Percentiles rank a stretch among this genome's conserved stretches.
Conservation (phyloP, 1,140 invertebrate species). For the Daktulosphaira vitifoliae region DNA sequence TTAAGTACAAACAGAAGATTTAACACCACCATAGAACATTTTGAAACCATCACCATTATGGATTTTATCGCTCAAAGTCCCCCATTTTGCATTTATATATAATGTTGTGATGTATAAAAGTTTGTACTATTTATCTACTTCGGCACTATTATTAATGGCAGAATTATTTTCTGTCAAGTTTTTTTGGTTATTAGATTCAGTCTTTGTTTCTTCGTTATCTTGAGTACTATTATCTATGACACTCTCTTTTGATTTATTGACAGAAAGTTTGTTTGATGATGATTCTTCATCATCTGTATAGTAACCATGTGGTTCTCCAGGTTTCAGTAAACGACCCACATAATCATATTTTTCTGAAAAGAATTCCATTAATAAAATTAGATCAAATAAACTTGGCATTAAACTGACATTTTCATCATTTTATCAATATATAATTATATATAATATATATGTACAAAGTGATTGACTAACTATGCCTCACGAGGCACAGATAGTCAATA, state of each 20-base stretch:
- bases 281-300: constrained; percentile 89
- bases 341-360: constrained; percentile 83
- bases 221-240: background rate
- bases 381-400: too few relatives aligned
- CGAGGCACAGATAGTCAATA: too few relatives aligned
- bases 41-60: constrained; percentile 11
- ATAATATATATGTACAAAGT: too few relatives aligned
- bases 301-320: constrained; percentile 79
- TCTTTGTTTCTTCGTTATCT: background rate
- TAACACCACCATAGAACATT: constrained; percentile 17
- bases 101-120: background rate
- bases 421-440: too few relatives aligned
- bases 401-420: too few relatives aligned
- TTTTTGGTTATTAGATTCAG: background rate
- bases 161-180: background rate
- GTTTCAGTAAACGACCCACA: constrained; percentile 82
- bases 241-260: constrained; percentile 40
- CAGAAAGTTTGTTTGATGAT: constrained; percentile 46
- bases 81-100: background rate
- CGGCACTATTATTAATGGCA: background rate
- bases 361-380: too few relatives aligned
- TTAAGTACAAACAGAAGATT: constrained; percentile 27
- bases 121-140: constrained; percentile 14
- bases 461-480: too few relatives aligned
- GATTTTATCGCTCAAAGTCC: background rate